A percentile compares a stretch with the other conserved stretches of the same genome.
Conservation (phyloP, 2,888 invertebrate genomes). For the Diabrotica balteata region DNA sequence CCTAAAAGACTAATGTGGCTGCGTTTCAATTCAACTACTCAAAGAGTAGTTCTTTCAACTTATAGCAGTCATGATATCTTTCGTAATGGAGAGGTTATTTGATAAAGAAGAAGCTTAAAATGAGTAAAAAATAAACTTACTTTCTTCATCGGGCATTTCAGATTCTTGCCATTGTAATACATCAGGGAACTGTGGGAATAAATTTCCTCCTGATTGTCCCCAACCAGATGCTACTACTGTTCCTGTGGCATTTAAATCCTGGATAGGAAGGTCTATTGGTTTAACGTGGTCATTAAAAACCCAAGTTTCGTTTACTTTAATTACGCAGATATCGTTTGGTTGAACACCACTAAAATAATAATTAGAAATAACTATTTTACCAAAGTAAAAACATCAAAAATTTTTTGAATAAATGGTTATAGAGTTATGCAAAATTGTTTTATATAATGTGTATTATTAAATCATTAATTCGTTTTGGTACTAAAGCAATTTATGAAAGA, state of each 20-base stretch:
- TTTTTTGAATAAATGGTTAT: too few species aligned
- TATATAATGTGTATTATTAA: too few species aligned
- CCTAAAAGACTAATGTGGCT: too few species aligned
- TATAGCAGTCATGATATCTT: too few species aligned
- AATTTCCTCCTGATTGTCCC: constrained; percentile 15
- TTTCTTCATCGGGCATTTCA: constrained; percentile 3
- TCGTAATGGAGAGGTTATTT: too few species aligned
- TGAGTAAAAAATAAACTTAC: not conserved
- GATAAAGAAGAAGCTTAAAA: too few species aligned
- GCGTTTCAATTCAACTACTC: too few species aligned
- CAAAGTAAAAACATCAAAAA: too few species aligned
- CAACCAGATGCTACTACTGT: constrained; percentile 59
- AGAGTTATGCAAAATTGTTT: too few species aligned
- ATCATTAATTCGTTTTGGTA: too few species aligned
- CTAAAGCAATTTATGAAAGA: too few species aligned
- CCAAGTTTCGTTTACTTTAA: constrained; percentile 56
- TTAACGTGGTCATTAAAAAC: constrained; percentile 51
- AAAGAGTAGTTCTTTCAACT: too few species aligned
- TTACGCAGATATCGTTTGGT: constrained; percentile 63
- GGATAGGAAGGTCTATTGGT: constrained; percentile 54
- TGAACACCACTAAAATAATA: constrained; percentile 25
- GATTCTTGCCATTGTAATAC: constrained; percentile 19
- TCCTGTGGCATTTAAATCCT: constrained; percentile 48
- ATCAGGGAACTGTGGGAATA: constrained; percentile 11
- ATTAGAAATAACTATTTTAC: not conserved